A percentile compares a stretch with the other conserved stretches of the same genome.
Conservation (phyloP, 2,888 invertebrate species). For the Drosophila birchii region DNA sequence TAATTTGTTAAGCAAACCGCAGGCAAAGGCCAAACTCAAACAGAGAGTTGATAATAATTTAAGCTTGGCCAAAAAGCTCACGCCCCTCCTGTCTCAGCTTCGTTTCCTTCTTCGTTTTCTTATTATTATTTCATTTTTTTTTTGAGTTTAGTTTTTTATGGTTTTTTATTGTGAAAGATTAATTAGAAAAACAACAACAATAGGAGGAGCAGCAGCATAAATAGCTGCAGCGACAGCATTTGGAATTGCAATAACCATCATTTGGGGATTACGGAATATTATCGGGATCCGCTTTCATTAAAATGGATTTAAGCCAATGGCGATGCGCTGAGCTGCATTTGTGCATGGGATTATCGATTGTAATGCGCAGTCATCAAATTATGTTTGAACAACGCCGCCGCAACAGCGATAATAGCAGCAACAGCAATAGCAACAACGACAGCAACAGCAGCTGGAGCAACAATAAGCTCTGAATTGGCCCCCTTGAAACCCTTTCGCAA, state of each 20-base stretch:
- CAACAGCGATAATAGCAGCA: constrained; percentile 45
- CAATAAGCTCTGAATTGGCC: constrained; percentile 63
- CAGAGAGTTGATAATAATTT: constrained; percentile 37
- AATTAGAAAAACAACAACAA: constrained; percentile 31
- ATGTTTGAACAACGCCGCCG: constrained; percentile 54
- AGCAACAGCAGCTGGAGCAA: constrained; percentile 28
- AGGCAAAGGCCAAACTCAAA: constrained; percentile 21
- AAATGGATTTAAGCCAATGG: constrained; percentile 73
- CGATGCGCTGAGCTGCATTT: constrained; percentile 71
- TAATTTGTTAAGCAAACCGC: constrained; percentile 14
- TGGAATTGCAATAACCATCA: constrained; percentile 54
- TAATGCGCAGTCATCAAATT: constrained; percentile 76
- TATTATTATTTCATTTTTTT: background rate
- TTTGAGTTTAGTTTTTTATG: too few relatives aligned
- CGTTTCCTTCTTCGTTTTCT: constrained; percentile 11
- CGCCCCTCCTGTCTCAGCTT: constrained; percentile 39
- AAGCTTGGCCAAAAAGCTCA: constrained; percentile 46
- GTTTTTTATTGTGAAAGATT: constrained; percentile 27
- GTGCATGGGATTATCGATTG: constrained; percentile 75
- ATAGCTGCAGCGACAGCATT: constrained; percentile 4
- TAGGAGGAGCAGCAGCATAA: background rate
- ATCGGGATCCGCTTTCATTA: constrained; percentile 65
- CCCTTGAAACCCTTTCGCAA: constrained; percentile 18
- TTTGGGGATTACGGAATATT: constrained; percentile 61
- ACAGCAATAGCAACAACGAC: constrained; percentile 27